Base-by-base conservation (phyloP, 2,888 invertebrate species). In the Cheilosia grossa region DNA sequence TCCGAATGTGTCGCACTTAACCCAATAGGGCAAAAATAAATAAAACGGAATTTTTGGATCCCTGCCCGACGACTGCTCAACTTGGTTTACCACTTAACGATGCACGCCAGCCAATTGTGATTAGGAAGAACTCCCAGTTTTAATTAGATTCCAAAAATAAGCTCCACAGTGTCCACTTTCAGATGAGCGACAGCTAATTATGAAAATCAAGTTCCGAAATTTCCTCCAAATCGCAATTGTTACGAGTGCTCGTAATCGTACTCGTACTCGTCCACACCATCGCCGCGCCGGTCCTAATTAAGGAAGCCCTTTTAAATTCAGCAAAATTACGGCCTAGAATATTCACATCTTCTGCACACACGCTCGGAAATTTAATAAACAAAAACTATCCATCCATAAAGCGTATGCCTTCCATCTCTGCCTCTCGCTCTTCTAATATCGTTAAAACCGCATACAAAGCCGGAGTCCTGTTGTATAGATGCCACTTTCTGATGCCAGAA, bases 381-480 rank as follows among this genome's bases (percentile, higher is more conserved):
- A 66, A 66, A 53, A 66, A 53, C 66, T 53, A 53, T 40, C 40
- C 66, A 24, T 53, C 40, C 66, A 53, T 66, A 24, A 66, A 40
- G 51, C 40, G 53, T 66, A 40, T 40, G 51, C 17, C 53, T 27
- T 51, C 51, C 4, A 15, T 13, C n/a, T 6, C 7, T 33, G 30
- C 21, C 63, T 17, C 24, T 30, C 30, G 7, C 30, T 30, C 9
- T 9, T 30, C 2, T 40, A 53, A 66, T 42, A 66, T 27, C 27
- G 37, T 27, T 27, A 27, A 24, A 53, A 42, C 53, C 27, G n/a
- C n/a, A 24, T 53, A 24, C 66, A 49, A 49, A 51, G 51, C 37
- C 19, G 2, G 10, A 15, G 4, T n/a, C 17, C 33, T 27, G 21
- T 66, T 27, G 40, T 51, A 66, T 21, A n/a, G 1, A 24, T 10